These are phyloP conservation scores for Menura novaehollandiae DNA, from an alignment of 2,113 vertebrate genomes.

Conservation along the genomic window DNA sequence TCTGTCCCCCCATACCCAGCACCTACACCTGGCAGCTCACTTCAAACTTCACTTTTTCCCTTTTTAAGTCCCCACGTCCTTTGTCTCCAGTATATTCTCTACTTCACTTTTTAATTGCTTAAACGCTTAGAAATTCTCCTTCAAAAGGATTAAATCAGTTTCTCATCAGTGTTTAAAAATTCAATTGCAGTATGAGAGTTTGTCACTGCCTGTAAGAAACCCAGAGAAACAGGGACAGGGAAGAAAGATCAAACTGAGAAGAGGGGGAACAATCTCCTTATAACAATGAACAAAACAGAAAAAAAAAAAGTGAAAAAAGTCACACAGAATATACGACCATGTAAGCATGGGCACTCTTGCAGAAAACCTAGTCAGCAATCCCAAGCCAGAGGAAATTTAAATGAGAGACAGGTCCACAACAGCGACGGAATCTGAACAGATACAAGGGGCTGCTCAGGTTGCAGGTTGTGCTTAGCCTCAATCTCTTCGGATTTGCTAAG, in stretches of 20 bases:
- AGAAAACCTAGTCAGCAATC: conserved; percentile 92
- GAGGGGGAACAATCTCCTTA: neutral
- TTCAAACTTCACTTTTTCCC: neutral
- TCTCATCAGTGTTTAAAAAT: conserved; percentile 11
- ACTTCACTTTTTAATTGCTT: neutral
- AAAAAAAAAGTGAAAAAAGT: conserved; percentile 54
- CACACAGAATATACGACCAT: conserved; percentile 77
- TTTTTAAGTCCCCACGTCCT: neutral
- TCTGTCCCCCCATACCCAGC: neutral
- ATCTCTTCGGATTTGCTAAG: conserved; percentile 79
- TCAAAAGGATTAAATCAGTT: conserved; percentile 43
- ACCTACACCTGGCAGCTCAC: neutral
- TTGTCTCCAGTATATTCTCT: neutral
- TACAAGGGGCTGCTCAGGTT: conserved; percentile 75
- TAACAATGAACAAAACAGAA: conserved; percentile 69
- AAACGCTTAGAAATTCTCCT: neutral
- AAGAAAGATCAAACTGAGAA: conserved; percentile 71
- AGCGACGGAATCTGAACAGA: conserved; percentile 60
- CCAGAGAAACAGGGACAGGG: conserved; percentile 52
- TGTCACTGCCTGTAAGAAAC: conserved; percentile 18
- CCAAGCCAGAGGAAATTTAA: conserved; percentile 87
- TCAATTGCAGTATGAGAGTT: neutral
- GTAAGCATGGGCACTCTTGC: conserved; percentile 92
- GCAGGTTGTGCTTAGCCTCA: conserved; percentile 79
- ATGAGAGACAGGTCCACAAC: conserved; percentile 77